Conservation (phyloP, 2,888 invertebrate species). For the Mimumesa dahlbomi region DNA sequence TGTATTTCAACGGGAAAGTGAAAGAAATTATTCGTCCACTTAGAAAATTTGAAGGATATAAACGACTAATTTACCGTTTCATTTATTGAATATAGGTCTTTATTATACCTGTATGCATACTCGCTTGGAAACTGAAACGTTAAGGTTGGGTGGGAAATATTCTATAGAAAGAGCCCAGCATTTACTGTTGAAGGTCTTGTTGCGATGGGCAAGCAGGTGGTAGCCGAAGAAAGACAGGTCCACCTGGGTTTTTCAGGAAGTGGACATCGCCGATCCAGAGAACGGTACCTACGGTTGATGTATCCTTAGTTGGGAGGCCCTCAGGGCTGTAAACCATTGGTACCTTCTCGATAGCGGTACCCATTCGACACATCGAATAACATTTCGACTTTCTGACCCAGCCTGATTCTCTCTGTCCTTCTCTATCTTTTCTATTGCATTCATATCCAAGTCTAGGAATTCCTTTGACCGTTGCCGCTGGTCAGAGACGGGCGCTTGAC, state of each 20-base stretch:
- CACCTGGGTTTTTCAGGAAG: slow-evolving; percentile 63
- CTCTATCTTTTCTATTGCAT: not conserved
- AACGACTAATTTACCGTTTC: too few relatives aligned
- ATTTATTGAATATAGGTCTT: too few relatives aligned
- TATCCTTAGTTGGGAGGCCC: slow-evolving; percentile 26
- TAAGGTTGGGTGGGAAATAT: slow-evolving; percentile 3
- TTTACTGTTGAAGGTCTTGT: slow-evolving; percentile 34
- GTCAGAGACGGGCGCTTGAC: too few relatives aligned
- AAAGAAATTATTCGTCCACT: too few relatives aligned
- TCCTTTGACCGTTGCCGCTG: not conserved
- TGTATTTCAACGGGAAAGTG: too few relatives aligned
- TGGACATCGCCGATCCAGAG: slow-evolving; percentile 41
- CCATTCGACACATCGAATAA: not conserved
- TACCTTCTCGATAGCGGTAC: slow-evolving; percentile 1
- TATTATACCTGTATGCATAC: too few relatives aligned
- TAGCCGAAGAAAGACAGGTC: slow-evolving; percentile 50
- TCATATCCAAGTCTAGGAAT: not conserved
- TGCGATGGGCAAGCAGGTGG: slow-evolving; percentile 54
- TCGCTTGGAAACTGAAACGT: too few relatives aligned
- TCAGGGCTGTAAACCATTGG: slow-evolving; percentile 22
- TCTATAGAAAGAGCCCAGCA: slow-evolving; percentile 16
- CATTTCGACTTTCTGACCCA: not conserved
- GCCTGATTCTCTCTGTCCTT: not conserved
- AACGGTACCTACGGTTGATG: slow-evolving; percentile 47
- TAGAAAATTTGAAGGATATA: too few relatives aligned